Percentiles rank a stretch among this genome's conserved stretches.
Evolutionary conservation across 2,888 invertebrate genomes (phyloP).

Genomic region (Sminthurides aquaticus): DNA sequence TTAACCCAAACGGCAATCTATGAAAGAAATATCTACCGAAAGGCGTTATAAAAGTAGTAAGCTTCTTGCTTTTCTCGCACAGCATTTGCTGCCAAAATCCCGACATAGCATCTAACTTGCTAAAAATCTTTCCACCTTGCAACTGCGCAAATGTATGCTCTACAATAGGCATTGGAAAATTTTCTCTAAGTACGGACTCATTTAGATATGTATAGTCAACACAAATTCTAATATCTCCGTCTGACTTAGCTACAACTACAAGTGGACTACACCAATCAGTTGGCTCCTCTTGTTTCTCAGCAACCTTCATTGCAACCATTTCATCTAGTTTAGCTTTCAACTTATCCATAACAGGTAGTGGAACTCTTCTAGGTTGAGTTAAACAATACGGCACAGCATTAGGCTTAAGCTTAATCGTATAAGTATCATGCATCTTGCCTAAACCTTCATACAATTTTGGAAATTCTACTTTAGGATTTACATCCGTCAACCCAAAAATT

Average conservation of each 20-base stretch:
- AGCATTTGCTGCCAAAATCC: neutral
- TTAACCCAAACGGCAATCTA: conserved; percentile 40
- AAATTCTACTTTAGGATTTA: too few relatives aligned
- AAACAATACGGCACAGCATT: too few relatives aligned
- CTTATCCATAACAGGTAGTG: too few relatives aligned
- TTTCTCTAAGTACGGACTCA: conserved; percentile 14
- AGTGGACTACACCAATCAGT: conserved; percentile 46
- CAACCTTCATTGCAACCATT: conserved; percentile 45
- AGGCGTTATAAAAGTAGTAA: conserved; percentile 42
- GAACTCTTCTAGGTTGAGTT: too few relatives aligned
- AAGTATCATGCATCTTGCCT: too few relatives aligned
- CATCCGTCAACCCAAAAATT: too few relatives aligned
- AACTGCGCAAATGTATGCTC: conserved; percentile 24
- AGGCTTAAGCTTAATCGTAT: too few relatives aligned
- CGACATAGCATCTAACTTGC: neutral
- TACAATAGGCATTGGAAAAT: conserved; percentile 12
- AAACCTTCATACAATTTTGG: too few relatives aligned
- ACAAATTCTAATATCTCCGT: conserved; percentile 7
- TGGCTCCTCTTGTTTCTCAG: conserved; percentile 31
- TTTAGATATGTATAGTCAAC: conserved; percentile 7
- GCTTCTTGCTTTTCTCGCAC: conserved; percentile 15
- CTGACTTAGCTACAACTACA: conserved; percentile 44
- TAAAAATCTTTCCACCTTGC: conserved; percentile 6
- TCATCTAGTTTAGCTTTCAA: conserved; percentile 37
- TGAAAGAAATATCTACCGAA: conserved; percentile 40